Evolutionary conservation across 2,888 invertebrate species (phyloP), one percentile per base, ranked within the genome.

Genomic region (Caenorhabditis sp.): DNA sequence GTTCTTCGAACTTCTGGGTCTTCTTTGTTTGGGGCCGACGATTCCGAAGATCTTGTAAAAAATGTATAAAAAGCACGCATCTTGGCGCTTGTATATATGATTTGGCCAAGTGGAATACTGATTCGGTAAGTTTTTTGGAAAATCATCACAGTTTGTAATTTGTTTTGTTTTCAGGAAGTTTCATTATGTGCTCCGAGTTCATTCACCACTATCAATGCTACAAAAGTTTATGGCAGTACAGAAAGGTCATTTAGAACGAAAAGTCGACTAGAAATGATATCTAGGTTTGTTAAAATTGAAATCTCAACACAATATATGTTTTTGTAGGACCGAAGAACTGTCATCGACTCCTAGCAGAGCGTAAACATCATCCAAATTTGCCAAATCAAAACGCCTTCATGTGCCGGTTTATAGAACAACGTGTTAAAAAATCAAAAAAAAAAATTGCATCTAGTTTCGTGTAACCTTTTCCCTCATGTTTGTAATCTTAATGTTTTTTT

Each of bases 1-100:
- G 86, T 69, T 83, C 85, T 26, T 82, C 83, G 24, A 86, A 86
- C 68, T 86, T 86, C 66, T 86, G 84, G 85, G 84, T 86, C 19
- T 86, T 86, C 71, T 74, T 86, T 26, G 77, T 86, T n/a, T 86
- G 83, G 81, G 86, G 86, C 19, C 83, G 84, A 70, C 76, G 86
- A n/a, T 86, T 85, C 65, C 75, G 86, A 12, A 23, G 65, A 26
- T 76, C 76, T 1, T 75, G 75, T 36, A 37, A 63, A 37, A 68
- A 70, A 36, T 62, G 69, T 27, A 62, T 80, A 12, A 68, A 73
- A 31, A 76, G 76, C 3, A 77, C 78, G 21, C 66, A 66, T 14
- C 58, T 76, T 31, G 80, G 80, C 14, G 58, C 71, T n/a, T 69
- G 62, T 24, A 60, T 80, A 19, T 80, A 78, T 61, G 67, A 73